Conservation (phyloP, 2,113 vertebrate genomes). For the Toxotes jaculatrix region DNA sequence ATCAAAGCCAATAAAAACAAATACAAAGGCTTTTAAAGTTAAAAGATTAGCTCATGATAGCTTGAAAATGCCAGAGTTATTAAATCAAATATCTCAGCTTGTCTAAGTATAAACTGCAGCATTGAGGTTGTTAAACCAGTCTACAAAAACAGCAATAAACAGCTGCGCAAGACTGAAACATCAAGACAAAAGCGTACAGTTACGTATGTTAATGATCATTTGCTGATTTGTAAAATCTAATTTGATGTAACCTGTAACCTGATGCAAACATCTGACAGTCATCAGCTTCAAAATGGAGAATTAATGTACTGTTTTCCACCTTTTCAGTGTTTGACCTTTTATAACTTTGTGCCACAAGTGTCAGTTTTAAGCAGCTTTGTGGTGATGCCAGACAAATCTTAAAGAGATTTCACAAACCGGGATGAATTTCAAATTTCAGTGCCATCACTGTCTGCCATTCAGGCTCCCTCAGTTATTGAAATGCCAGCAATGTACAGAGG, state of each 20-base stretch:
- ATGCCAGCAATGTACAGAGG: conserved; percentile 59
- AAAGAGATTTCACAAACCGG: background rate
- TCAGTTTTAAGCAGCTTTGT: conserved; percentile 8
- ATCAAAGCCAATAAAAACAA: background rate
- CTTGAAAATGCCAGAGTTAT: background rate
- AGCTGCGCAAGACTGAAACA: background rate
- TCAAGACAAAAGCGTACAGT: background rate
- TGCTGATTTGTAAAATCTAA: too few relatives aligned
- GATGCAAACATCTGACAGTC: background rate
- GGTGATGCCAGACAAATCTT: background rate
- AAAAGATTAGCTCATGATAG: background rate
- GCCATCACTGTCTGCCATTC: background rate
- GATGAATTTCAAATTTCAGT: conserved; percentile 4
- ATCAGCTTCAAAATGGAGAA: background rate
- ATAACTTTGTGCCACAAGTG: conserved; percentile 22
- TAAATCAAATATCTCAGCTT: background rate
- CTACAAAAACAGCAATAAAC: background rate
- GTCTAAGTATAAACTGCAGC: background rate
- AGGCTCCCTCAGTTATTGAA: conserved; percentile 50
- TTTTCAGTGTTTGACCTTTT: conserved; percentile 29
- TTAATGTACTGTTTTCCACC: background rate
- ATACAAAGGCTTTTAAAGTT: background rate
- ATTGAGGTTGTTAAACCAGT: background rate
- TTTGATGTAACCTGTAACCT: background rate
- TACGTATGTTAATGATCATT: too few relatives aligned